A percentile compares a stretch with the other conserved stretches of the same genome.
Evolutionary conservation across 2,888 invertebrate species (phyloP).

Genomic region (Apamea epomidion): DNA sequence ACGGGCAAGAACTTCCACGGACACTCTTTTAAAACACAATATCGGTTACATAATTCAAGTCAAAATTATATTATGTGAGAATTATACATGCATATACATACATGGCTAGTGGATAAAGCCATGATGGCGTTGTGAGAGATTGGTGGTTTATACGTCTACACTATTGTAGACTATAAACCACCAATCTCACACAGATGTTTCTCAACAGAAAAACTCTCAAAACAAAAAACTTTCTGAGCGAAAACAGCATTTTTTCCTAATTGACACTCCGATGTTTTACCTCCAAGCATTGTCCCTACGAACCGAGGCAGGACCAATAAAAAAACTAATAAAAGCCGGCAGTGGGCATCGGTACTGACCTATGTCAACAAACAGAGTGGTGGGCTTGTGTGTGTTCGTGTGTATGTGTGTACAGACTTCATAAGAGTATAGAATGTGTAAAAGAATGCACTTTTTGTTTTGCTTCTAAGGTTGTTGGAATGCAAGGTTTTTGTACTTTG

Average conservation of each 20-base stretch:
- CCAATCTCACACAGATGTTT: background rate
- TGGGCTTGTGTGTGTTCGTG: conserved; percentile 64
- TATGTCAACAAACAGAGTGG: conserved; percentile 84
- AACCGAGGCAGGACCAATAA: conserved; percentile 69
- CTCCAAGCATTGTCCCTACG: conserved; percentile 60
- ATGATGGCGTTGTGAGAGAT: background rate
- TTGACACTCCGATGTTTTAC: conserved; percentile 56
- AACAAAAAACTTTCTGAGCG: conserved; percentile 12
- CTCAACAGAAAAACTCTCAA: conserved; percentile 7
- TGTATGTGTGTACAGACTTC: conserved; percentile 54
- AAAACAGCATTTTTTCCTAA: conserved; percentile 61
- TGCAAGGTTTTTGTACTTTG: conserved; percentile 47
- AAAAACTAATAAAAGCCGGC: conserved; percentile 74
- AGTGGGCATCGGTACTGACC: conserved; percentile 84
- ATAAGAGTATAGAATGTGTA: conserved; percentile 62
- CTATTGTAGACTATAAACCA: background rate
- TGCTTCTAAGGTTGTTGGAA: conserved; percentile 38
- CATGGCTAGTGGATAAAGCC: background rate
- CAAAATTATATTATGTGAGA: background rate
- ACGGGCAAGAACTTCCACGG: background rate
- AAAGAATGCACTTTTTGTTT: conserved; percentile 63
- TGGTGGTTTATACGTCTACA: too few species aligned
- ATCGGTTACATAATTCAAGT: background rate
- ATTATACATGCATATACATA: background rate
- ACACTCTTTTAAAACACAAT: background rate